These are phyloP conservation scores for Trissolcus japonicus DNA, from an alignment of 2,888 invertebrate species.

Conservation along the genomic window DNA sequence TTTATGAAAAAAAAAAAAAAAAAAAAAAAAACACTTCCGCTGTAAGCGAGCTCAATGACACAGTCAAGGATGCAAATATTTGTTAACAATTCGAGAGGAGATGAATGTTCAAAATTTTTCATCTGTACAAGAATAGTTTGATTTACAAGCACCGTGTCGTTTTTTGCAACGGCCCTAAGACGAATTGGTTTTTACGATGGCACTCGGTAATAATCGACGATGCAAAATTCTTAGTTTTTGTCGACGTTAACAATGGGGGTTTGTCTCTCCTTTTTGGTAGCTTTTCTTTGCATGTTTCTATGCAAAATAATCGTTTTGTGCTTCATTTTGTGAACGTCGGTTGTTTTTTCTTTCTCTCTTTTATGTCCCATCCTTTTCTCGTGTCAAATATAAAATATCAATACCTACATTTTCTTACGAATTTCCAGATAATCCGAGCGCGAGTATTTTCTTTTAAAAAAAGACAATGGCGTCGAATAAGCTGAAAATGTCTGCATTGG, in stretches of 20 bases:
- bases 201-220: too few species aligned
- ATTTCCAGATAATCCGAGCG: conserved; percentile 26
- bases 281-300: conserved; percentile 1
- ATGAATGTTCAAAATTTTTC: too few species aligned
- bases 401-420: conserved; percentile 32
- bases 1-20: neutral
- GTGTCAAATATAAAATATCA: conserved; percentile 24
- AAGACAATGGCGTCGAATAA: conserved; percentile 11
- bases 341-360: neutral
- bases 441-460: conserved; percentile 24
- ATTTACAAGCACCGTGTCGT: too few species aligned
- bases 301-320: neutral
- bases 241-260: neutral
- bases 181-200: too few species aligned
- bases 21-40: too few species aligned
- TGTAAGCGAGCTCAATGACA: too few species aligned
- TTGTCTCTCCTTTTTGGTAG: conserved; percentile 3
- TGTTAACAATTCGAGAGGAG: too few species aligned
- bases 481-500: conserved; percentile 11
- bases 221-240: too few species aligned
- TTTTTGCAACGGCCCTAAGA: neutral
- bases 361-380: neutral
- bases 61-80: too few species aligned
- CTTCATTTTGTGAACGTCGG: neutral
- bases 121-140: too few species aligned